Conservation (phyloP, 2,797 vertebrate genomes). For the Poecilia gillii region DNA sequence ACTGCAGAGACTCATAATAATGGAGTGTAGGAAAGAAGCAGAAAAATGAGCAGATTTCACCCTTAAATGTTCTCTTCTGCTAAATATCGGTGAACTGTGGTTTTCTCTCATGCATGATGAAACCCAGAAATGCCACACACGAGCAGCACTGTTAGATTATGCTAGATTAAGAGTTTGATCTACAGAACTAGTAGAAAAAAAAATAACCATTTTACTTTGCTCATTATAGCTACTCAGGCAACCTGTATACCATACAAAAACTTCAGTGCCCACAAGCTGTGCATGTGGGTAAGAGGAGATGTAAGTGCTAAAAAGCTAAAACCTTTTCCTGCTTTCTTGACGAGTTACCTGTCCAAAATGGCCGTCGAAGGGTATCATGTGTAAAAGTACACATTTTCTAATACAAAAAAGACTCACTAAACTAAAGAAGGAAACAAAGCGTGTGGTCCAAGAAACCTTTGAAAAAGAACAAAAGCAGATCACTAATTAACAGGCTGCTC, state of each 20-base stretch:
- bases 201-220: background rate
- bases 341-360: background rate
- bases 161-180: background rate
- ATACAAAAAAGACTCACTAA: background rate
- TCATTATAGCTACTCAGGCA: conserved; percentile 32
- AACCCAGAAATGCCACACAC: background rate
- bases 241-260: conserved; percentile 30
- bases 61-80: background rate
- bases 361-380: no score
- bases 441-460: background rate
- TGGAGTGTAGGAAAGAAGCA: background rate
- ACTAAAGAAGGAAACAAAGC: background rate
- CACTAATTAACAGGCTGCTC: background rate
- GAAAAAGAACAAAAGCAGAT: conserved; percentile 6
- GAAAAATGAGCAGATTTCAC: background rate
- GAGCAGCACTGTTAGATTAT: background rate
- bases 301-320: background rate
- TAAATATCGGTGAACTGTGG: background rate
- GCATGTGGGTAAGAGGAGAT: background rate
- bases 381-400: background rate
- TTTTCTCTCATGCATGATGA: background rate
- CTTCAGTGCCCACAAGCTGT: conserved; percentile 23
- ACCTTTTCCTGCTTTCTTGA: background rate
- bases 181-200: background rate
- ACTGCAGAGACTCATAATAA: background rate